These are phyloP conservation scores for Cremastinae sp. DNA, from an alignment of 2,888 invertebrate genomes.

Conservation along the genomic window DNA sequence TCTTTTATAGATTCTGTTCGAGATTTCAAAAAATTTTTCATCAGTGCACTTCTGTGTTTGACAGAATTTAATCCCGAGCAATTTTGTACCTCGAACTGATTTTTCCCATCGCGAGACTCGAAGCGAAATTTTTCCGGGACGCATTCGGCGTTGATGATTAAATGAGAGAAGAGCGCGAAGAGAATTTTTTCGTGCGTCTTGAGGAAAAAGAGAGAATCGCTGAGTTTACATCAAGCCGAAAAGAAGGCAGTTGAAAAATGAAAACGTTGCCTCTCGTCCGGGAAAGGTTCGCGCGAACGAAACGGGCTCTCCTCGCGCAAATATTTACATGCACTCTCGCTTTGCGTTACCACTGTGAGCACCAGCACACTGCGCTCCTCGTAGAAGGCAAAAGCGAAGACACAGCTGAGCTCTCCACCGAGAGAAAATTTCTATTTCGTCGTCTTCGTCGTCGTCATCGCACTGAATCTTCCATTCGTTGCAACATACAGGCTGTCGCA, in stretches of 20 bases:
- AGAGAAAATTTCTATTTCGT: conserved; percentile 51
- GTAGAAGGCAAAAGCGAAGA: conserved; percentile 41
- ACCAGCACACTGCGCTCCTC: too few relatives aligned
- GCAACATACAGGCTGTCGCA: too few relatives aligned
- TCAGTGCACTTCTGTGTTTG: too few relatives aligned
- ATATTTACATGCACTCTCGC: conserved; percentile 62
- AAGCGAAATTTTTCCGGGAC: too few relatives aligned
- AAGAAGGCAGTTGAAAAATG: conserved; percentile 41
- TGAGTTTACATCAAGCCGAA: conserved; percentile 30
- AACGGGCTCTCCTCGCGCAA: conserved; percentile 58
- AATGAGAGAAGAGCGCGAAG: conserved; percentile 2
- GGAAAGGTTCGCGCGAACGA: conserved; percentile 33
- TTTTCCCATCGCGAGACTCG: too few relatives aligned
- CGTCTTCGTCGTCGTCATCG: too few relatives aligned
- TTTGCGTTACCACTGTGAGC: conserved; percentile 22
- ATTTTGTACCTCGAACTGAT: too few relatives aligned
- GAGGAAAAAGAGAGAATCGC: not conserved
- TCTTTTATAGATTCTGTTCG: too few relatives aligned
- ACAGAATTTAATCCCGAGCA: too few relatives aligned
- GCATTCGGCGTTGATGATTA: not conserved
- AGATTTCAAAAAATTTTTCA: too few relatives aligned
- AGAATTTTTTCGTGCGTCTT: not conserved
- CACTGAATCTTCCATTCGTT: conserved; percentile 53
- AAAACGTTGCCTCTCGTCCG: conserved; percentile 49
- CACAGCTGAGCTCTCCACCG: conserved; percentile 42